Base-by-base conservation (phyloP, 2,113 vertebrate species). In the Pterophyllum scalare region DNA sequence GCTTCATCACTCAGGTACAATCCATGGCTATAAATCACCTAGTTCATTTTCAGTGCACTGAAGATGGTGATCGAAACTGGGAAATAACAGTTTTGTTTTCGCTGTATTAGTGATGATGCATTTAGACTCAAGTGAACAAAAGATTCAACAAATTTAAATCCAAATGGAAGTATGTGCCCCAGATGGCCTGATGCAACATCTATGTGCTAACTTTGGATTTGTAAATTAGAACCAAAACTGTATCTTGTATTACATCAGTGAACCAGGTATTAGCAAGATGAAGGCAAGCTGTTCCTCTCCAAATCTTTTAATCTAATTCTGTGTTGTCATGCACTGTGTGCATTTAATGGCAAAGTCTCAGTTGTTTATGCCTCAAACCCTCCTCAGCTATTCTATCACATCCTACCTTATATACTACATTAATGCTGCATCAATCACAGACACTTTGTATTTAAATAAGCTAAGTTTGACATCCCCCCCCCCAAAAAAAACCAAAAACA, bases 11-110 rank as follows among this genome's bases (percentile, higher is more conserved):
- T 60, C 56, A 83, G 74, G 77, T 80, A 46, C 24, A 74, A 77
- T 26, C 40, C 15, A 0, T 1, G 31, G 67, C 43, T 65, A 74
- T 79, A 65, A 49, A 79, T 84, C 22, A 75, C 40, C 33, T 59
- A 70, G 67, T 60, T 52, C 22, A 49, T 72, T 56, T 59, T 75
- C 46, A 17, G 13, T 22, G 14, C 17, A 76, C 59, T 70, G 20
- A 54, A 40, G 43, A 64, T 49, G 43, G 58, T 38, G 58, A 80
- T 75, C 12, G 12, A 83, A 89, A 59, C 9, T 15, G 28, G 58
- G 26, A 74, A 89, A 87, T 83, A 79, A 85, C 72, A 76, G 14
- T 81, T 90, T 74, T 20, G 59, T 57, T 83, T 67, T 78, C n/a
- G 22, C n/a, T 19, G 46, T 33, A 15, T 24, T 31, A 38, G 8